phyloP scores from a whole-genome alignment of 1,140 invertebrate species.

The Drosophila micromelanica region DNA sequence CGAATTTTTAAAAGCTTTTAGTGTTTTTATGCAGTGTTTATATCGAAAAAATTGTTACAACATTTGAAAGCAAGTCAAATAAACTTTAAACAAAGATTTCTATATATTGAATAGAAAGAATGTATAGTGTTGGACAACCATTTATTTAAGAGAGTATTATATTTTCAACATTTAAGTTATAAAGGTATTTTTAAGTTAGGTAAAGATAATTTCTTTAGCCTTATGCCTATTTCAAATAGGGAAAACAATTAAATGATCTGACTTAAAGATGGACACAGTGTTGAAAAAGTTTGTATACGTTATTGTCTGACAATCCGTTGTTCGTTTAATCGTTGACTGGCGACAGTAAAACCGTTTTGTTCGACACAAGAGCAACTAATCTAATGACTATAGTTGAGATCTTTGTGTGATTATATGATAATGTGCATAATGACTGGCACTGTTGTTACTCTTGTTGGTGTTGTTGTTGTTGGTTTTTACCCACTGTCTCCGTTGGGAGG shows the following conservation, averaged over 20 bases:
- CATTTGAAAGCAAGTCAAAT: too few relatives aligned
- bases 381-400: constrained; percentile 35
- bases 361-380: neutral
- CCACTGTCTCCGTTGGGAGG: constrained; percentile 1
- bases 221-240: too few relatives aligned
- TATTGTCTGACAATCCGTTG: neutral
- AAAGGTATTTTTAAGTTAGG: too few relatives aligned
- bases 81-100: neutral
- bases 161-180: too few relatives aligned
- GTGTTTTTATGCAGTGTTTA: too few relatives aligned
- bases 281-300: neutral
- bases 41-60: too few relatives aligned
- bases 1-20: too few relatives aligned
- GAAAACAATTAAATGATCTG: too few relatives aligned
- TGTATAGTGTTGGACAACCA: neutral
- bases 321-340: neutral
- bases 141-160: neutral
- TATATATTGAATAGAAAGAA: neutral
- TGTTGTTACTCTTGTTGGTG: constrained; percentile 24
- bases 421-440: constrained; percentile 61
- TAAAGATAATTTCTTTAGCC: too few relatives aligned
- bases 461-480: constrained; percentile 1
- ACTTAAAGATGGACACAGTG: neutral
- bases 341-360: constrained; percentile 13
- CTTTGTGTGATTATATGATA: constrained; percentile 52